Evolutionary conservation across 2,888 invertebrate species (phyloP), one percentile per base, ranked within the genome.

Genomic region (Dioctria linearis): DNA sequence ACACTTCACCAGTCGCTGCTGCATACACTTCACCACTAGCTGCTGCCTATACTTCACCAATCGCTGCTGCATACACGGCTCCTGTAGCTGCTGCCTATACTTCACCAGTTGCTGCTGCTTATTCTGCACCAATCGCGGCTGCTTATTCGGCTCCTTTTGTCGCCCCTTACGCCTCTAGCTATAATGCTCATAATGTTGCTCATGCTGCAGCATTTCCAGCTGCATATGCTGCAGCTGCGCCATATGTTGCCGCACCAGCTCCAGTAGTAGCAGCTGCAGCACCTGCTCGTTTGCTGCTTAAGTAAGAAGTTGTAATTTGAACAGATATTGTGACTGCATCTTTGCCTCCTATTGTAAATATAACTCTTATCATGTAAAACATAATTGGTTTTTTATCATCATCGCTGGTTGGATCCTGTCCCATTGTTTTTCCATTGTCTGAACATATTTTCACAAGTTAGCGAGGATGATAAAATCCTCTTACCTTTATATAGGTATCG

Each of bases 51-150:
- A 65, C 65, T 11, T 3, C 65, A 4, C 42, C 65, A 0, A 25
- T 25, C 25, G 54, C 54, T 54, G 54, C 54, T n/a, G 9, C 54
- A 8, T 54, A 54, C 54, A 11, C 54, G 1, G 3, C 54, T 4
- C 9, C 54, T 11, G 54, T 11, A 46, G 5, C 85, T 3, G 83
- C 88, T 5, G 88, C 87, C 3, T 90, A 82, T 43, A 65, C 84
- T 2, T 91, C 91, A 0, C 90, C 91, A 5, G 6, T 11, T 11
- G 40, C 71, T 54, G 71, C 71, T 11, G 71, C 71, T 3, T 67
- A 67, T 25, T 39, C 46, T 11, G 63, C 76, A 11, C 76, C 76
- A 11, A 13, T 63, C 39, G 39, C 43, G 11, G 65, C 65, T n/a
- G 76, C 78, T 11, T 75, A 75, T 43, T 43, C 61, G 4, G 57